phyloP scores from a whole-genome alignment of 2,113 vertebrate genomes.

The Neogale vison region DNA sequence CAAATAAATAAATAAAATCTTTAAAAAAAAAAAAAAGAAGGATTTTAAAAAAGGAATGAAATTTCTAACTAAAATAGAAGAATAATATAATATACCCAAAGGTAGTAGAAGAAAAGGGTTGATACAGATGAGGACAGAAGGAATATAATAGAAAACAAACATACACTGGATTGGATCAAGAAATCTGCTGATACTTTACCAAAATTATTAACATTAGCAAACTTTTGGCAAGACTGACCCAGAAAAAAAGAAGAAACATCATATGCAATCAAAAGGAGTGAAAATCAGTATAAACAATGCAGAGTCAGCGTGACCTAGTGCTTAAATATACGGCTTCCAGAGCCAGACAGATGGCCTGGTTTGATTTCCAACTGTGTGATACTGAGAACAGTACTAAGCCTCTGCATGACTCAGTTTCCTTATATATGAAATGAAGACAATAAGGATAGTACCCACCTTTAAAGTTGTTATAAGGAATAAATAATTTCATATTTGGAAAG shows the following conservation, averaged over 20 bases:
- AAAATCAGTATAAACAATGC: neutral
- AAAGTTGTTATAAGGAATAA: neutral
- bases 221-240: neutral
- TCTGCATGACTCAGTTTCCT: neutral
- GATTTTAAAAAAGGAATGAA: neutral
- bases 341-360: neutral
- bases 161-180: neutral
- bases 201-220: constrained; percentile 6
- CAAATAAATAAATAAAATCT: too few relatives aligned
- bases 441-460: neutral
- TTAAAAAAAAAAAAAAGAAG: too few relatives aligned
- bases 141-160: constrained; percentile 12
- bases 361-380: neutral
- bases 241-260: neutral
- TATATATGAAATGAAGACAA: neutral
- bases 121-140: neutral
- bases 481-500: constrained; percentile 1
- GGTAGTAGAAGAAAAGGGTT: neutral
- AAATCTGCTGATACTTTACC: neutral
- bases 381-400: neutral
- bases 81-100: neutral
- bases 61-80: constrained; percentile 13
- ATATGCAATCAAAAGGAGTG: constrained; percentile 9
- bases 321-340: neutral
- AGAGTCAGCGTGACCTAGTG: neutral